A percentile compares a stretch with the other conserved stretches of the same genome.
These are phyloP conservation scores for Hydrotaea cyrtoneurina DNA, from an alignment of 2,888 invertebrate species.

Conservation along the genomic window DNA sequence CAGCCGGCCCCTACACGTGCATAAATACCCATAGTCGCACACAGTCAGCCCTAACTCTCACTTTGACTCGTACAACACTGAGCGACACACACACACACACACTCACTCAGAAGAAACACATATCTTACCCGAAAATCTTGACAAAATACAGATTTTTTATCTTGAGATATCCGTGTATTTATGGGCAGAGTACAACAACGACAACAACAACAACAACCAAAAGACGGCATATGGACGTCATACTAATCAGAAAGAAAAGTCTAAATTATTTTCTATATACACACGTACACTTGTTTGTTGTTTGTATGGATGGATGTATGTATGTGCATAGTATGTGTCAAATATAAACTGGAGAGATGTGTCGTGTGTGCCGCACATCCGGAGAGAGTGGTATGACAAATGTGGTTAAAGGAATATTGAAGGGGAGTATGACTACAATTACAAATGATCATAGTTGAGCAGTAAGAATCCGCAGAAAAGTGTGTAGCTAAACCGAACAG, in stretches of 20 bases:
- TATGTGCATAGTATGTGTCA: slow-evolving; percentile 16
- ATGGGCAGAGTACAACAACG: slow-evolving; percentile 46
- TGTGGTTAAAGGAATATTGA: background rate
- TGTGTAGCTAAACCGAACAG: too few species aligned
- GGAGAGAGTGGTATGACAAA: background rate
- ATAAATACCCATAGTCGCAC: background rate
- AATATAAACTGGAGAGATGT: slow-evolving; percentile 27
- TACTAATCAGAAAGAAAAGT: slow-evolving; percentile 53
- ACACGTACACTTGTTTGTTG: slow-evolving; percentile 9
- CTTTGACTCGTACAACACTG: background rate
- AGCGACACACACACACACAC: background rate
- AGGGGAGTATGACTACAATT: too few species aligned
- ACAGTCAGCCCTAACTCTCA: background rate
- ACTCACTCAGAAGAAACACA: background rate
- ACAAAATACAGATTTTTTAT: slow-evolving; percentile 41
- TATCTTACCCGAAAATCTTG: slow-evolving; percentile 31
- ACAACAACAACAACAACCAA: too few species aligned
- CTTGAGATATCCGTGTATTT: slow-evolving; percentile 47
- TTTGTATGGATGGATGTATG: background rate
- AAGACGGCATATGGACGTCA: slow-evolving; percentile 59
- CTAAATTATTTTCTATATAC: slow-evolving; percentile 51
- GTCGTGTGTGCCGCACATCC: background rate
- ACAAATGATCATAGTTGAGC: too few species aligned
- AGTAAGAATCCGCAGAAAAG: too few species aligned
- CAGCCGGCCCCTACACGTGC: slow-evolving; percentile 15